Base-by-base conservation (phyloP, 2,888 invertebrate genomes). In the Phytoseiulus persimilis region DNA sequence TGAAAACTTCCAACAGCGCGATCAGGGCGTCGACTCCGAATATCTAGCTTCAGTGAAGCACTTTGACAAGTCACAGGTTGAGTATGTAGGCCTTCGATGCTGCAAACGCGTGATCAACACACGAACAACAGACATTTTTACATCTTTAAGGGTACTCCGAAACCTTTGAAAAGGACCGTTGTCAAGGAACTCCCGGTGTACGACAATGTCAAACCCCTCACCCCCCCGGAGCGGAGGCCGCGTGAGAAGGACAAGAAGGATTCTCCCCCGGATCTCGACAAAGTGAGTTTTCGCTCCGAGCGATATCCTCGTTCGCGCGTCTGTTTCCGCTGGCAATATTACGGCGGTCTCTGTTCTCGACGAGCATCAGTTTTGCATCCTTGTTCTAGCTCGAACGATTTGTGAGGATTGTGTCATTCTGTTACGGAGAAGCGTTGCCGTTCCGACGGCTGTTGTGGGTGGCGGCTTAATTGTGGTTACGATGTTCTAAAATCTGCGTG, bases 201-300 rank as follows among this genome's bases (percentile, higher is more conserved):
- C 33, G 87, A 87, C 87, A 87, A 87, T 87, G 87, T 87, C 45
- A 87, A 87, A 33, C 87, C 87, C 28, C 87, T 87, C 31, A 87
- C 33, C 0, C 87, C 87, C 6, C 87, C 87, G 23, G 32, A 33
- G 31, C 87, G 87, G 39, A 32, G 87, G 23, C 87, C 87, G 11
- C 87, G 87, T 32, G 87, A 87, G 9, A 87, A 87, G 23, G 83
- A 83, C 89, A 89, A 89, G 46, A 83, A 83, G 31, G 83, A 83
- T 32, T 89, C 89, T 18, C 89, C 89, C 9, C 89, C 83, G 32
- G 89, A 83, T 89, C 83, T 83, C 45, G 89, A 83, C 46, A 83
- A 89, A 32, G 83, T 83, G 33, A 45, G 32, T 83, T 1, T n/a
- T 31, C 18, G 39, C 39, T 39, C 9, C 39, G 39, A 39, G 5